Conservation (phyloP, 2,888 invertebrate species). For the Napeogenes inachia region DNA sequence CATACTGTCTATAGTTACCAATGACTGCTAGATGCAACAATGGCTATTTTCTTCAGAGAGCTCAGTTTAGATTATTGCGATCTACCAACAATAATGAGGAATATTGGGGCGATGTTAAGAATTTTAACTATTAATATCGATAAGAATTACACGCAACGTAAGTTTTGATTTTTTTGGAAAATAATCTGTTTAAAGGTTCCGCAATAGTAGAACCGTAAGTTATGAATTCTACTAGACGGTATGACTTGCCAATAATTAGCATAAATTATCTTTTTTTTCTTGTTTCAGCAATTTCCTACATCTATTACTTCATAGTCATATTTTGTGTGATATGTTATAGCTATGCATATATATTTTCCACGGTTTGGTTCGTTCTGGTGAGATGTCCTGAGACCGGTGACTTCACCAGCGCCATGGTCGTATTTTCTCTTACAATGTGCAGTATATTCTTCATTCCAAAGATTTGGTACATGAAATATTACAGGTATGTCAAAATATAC, state of each 20-base stretch:
- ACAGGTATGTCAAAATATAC: not conserved
- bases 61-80: too few species aligned
- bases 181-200: too few species aligned
- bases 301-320: conserved; percentile 5
- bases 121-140: too few species aligned
- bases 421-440: conserved; percentile 3
- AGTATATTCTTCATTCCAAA: conserved; percentile 5
- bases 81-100: too few species aligned
- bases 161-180: too few species aligned
- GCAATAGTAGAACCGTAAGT: too few species aligned
- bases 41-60: too few species aligned
- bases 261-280: not conserved
- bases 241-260: not conserved
- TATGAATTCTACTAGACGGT: too few species aligned
- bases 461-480: conserved; percentile 7
- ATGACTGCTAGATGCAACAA: too few species aligned
- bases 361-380: conserved; percentile 4
- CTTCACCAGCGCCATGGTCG: not conserved
- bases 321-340: not conserved
- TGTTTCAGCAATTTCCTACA: conserved; percentile 5
- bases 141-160: too few species aligned
- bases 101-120: too few species aligned
- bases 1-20: too few species aligned
- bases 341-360: conserved; percentile 9
- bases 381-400: not conserved